These are phyloP conservation scores for Nerophis ophidion DNA, from an alignment of 2,113 vertebrate species.

Conservation along the genomic window DNA sequence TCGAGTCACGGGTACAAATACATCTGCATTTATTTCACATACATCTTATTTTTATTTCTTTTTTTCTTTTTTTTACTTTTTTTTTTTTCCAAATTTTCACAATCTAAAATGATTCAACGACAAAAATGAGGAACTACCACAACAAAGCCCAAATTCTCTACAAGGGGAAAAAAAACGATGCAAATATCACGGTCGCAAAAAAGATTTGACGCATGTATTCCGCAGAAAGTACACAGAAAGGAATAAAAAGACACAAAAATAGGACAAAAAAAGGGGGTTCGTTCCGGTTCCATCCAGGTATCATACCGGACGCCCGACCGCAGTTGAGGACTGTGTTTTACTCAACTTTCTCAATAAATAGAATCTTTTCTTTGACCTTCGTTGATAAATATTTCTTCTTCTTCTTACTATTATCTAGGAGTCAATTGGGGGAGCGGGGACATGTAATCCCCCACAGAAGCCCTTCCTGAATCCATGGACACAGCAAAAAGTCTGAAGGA, in stretches of 20 bases:
- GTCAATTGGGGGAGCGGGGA: slow-evolving; percentile 55
- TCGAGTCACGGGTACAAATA: slow-evolving; percentile 68
- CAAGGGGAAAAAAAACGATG: slow-evolving; percentile 56
- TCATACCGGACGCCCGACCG: slow-evolving; percentile 40
- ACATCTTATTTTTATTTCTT: slow-evolving; percentile 69
- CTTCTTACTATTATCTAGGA: slow-evolving; percentile 46
- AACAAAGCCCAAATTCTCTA: slow-evolving; percentile 74
- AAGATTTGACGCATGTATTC: slow-evolving; percentile 64
- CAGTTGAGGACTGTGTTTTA: slow-evolving; percentile 49
- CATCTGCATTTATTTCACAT: slow-evolving; percentile 79
- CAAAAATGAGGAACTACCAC: slow-evolving; percentile 81
- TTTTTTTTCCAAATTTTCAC: slow-evolving; percentile 59
- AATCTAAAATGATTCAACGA: slow-evolving; percentile 80
- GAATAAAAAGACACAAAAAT: slow-evolving; percentile 48
- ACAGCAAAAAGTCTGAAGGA: slow-evolving; percentile 51
- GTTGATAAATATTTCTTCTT: slow-evolving; percentile 61
- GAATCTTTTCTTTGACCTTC: slow-evolving; percentile 44
- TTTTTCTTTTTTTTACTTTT: slow-evolving; percentile 61
- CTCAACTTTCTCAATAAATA: slow-evolving; percentile 53
- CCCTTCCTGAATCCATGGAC: slow-evolving; percentile 64
- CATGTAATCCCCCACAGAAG: slow-evolving; percentile 56
- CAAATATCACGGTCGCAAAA: slow-evolving; percentile 66
- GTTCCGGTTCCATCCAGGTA: slow-evolving; percentile 19
- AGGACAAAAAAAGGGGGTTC: slow-evolving; percentile 48
- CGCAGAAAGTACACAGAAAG: slow-evolving; percentile 26